Evolutionary conservation across 2,888 invertebrate species (phyloP).

Genomic region (Keiferia lycopersicella): DNA sequence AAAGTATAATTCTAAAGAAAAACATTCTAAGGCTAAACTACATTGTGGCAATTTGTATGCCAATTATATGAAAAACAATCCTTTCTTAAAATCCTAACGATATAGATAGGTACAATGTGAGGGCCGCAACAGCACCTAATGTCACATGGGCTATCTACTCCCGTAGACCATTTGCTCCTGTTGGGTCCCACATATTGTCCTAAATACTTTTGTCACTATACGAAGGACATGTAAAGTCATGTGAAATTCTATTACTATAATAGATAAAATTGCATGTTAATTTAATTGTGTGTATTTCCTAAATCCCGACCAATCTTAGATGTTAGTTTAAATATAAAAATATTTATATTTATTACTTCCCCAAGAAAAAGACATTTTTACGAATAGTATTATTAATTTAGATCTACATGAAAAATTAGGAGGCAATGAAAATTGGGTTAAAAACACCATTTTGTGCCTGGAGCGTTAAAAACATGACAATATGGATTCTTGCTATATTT

Average conservation of each 20-base stretch:
- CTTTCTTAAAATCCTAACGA: too few species aligned
- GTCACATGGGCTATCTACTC: too few species aligned
- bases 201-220: slow-evolving; percentile 12
- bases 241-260: slow-evolving; percentile 39
- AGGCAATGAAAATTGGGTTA: slow-evolving; percentile 76
- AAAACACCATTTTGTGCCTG: slow-evolving; percentile 78
- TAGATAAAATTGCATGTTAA: slow-evolving; percentile 45
- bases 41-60: slow-evolving; percentile 58
- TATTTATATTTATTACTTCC: slow-evolving; percentile 77
- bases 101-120: too few species aligned
- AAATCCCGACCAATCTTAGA: slow-evolving; percentile 77
- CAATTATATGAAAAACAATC: slow-evolving; percentile 46
- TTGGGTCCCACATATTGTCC: too few species aligned
- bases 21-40: slow-evolving; percentile 34
- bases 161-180: too few species aligned
- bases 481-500: slow-evolving; percentile 57
- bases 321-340: slow-evolving; percentile 62
- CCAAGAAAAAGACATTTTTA: slow-evolving; percentile 80
- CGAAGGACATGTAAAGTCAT: slow-evolving; percentile 25
- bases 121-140: too few species aligned
- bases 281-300: slow-evolving; percentile 69
- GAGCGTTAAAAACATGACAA: slow-evolving; percentile 64
- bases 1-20: slow-evolving; percentile 28
- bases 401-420: slow-evolving; percentile 66
- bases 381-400: slow-evolving; percentile 81